Conservation (phyloP, 2,888 invertebrate species). For the Gymnosoma rotundatum region DNA sequence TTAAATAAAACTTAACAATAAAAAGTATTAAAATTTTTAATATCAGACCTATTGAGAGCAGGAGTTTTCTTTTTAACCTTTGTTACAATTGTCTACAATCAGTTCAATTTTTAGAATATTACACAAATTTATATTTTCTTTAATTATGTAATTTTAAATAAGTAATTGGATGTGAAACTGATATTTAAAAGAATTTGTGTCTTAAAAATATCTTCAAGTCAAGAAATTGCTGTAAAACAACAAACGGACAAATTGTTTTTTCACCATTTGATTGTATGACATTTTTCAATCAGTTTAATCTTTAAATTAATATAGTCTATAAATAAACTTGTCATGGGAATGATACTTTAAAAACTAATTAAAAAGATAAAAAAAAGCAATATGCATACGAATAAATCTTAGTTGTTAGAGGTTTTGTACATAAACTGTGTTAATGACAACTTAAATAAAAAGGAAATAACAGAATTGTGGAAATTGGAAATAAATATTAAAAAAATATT, state of each 20-base stretch:
- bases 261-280: neutral
- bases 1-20: neutral
- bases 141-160: too few relatives aligned
- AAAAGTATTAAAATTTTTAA: too few relatives aligned
- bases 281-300: neutral
- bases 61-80: too few relatives aligned
- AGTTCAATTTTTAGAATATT: too few relatives aligned
- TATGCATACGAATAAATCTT: neutral
- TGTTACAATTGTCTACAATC: too few relatives aligned
- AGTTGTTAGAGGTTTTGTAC: constrained; percentile 31
- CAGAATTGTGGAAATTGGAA: neutral
- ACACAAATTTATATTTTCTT: too few relatives aligned
- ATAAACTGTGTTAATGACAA: neutral
- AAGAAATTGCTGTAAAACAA: too few relatives aligned
- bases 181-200: too few relatives aligned
- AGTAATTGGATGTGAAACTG: too few relatives aligned
- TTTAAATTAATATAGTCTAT: neutral
- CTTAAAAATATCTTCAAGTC: too few relatives aligned
- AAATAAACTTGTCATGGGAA: constrained; percentile 28
- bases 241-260: neutral
- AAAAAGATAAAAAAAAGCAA: neutral
- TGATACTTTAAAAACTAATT: neutral
- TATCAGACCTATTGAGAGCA: too few relatives aligned
- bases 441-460: constrained; percentile 11
- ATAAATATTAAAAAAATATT: neutral